Conservation (phyloP, 2,888 invertebrate species). For the Cheiracanthium punctorium region DNA sequence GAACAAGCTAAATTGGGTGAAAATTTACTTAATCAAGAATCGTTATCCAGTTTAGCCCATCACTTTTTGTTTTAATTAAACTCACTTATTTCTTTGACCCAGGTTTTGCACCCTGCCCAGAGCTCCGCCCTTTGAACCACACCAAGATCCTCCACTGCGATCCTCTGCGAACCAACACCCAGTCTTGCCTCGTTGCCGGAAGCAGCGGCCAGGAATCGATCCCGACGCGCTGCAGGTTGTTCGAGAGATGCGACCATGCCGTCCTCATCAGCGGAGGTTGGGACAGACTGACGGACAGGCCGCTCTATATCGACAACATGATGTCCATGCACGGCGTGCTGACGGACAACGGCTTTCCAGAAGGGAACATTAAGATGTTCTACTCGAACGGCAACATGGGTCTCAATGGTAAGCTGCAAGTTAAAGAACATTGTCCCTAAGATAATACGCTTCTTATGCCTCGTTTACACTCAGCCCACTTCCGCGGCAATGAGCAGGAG, state of each 20-base stretch:
- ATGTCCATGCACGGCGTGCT: constrained; percentile 76
- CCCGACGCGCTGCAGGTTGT: constrained; percentile 76
- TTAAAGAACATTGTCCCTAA: no score
- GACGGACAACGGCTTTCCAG: constrained; percentile 77
- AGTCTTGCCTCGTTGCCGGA: constrained; percentile 77
- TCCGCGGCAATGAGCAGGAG: no score
- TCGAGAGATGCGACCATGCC: constrained; percentile 79
- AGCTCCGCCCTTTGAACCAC: constrained; percentile 74
- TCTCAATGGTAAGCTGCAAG: constrained; percentile 21
- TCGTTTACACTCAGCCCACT: no score
- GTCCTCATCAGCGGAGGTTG: constrained; percentile 79
- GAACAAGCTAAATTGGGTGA: no score
- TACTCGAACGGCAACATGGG: constrained; percentile 77
- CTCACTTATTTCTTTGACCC: no score
- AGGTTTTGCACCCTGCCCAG: constrained; percentile 76
- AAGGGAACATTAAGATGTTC: constrained; percentile 78
- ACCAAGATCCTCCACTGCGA: constrained; percentile 77
- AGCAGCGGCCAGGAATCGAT: constrained; percentile 76
- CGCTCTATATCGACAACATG: constrained; percentile 75
- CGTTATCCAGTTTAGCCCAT: no score
- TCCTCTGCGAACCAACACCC: constrained; percentile 77
- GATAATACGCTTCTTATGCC: no score
- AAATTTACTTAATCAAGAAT: no score
- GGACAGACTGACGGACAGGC: constrained; percentile 77
- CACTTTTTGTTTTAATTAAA: no score